A percentile compares a stretch with the other conserved stretches of the same genome.
Evolutionary conservation across 2,113 vertebrate genomes (phyloP).

Genomic region (Setophaga coronata): DNA sequence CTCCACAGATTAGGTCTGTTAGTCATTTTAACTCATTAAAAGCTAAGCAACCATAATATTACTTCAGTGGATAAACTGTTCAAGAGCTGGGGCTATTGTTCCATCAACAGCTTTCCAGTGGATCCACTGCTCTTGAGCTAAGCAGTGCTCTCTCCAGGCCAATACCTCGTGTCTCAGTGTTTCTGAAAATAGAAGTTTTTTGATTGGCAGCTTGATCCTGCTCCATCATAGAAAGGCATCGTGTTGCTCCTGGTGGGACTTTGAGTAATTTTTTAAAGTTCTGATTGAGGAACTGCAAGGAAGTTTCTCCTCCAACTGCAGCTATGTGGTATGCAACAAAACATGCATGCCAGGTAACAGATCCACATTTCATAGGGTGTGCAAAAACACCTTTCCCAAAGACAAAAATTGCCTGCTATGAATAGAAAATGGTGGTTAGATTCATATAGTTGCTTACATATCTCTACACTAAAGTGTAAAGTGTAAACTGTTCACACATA

Average conservation of each 20-base stretch:
- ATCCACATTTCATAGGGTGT: not conserved
- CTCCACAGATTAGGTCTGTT: not conserved
- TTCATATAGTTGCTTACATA: not conserved
- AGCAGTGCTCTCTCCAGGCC: not conserved
- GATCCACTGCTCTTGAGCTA: not conserved
- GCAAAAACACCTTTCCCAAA: fast-evolving
- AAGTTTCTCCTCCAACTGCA: not conserved
- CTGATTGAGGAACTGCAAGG: not conserved
- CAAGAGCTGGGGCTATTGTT: not conserved
- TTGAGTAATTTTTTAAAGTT: not conserved
- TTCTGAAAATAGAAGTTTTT: not conserved
- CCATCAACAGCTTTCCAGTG: not conserved
- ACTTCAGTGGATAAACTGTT: not conserved
- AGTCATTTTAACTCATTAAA: constrained; percentile 29
- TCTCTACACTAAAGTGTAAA: not conserved
- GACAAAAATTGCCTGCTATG: not conserved
- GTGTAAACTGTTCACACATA: not conserved
- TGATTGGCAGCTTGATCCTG: not conserved
- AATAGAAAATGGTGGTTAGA: not conserved
- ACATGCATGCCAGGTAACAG: not conserved
- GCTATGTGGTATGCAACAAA: not conserved
- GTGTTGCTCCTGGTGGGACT: not conserved
- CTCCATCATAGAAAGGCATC: fast-evolving
- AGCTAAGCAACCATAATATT: constrained; percentile 17
- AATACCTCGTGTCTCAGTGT: not conserved